These are phyloP conservation scores for Hippoglossus hippoglossus DNA, from an alignment of 2,797 vertebrate species.

Conservation along the genomic window DNA sequence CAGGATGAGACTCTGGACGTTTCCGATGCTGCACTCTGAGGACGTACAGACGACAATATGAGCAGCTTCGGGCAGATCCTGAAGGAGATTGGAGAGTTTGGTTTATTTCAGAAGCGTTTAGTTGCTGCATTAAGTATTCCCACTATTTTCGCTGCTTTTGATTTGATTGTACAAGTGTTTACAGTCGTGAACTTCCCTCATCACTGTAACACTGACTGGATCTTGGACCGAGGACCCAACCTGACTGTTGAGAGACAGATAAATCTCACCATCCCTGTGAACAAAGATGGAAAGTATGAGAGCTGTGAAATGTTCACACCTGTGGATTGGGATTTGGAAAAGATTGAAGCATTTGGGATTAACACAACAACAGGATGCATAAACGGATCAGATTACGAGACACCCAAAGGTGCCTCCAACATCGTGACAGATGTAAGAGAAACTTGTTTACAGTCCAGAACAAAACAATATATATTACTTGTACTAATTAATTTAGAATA, in stretches of 20 bases:
- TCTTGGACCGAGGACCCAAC: slow-evolving; percentile 77
- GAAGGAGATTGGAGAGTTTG: slow-evolving; percentile 85
- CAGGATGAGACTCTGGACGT: background rate
- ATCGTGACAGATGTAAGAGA: slow-evolving; percentile 76
- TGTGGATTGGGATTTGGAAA: slow-evolving; percentile 78
- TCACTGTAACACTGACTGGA: slow-evolving; percentile 90
- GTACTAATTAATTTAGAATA: too few relatives aligned
- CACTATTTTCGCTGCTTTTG: slow-evolving; percentile 80
- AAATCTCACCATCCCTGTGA: slow-evolving; percentile 86
- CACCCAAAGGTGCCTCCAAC: slow-evolving; percentile 64
- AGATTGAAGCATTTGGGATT: slow-evolving; percentile 81
- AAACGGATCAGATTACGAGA: slow-evolving; percentile 84
- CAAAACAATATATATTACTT: too few relatives aligned
- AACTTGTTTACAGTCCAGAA: background rate
- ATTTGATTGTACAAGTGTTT: slow-evolving; percentile 89
- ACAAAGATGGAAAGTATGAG: slow-evolving; percentile 74
- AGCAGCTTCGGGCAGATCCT: slow-evolving; percentile 81
- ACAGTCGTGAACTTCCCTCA: slow-evolving; percentile 80
- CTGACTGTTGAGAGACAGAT: slow-evolving; percentile 81
- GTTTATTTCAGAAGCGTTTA: slow-evolving; percentile 87
- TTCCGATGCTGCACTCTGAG: background rate
- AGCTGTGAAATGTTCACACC: slow-evolving; percentile 89
- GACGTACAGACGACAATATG: slow-evolving; percentile 71
- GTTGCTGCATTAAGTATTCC: slow-evolving; percentile 80
- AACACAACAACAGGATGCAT: slow-evolving; percentile 83